Evolutionary conservation across 2,888 invertebrate genomes (phyloP), one percentile per base, ranked within the genome.

Genomic region (Acleris sparsana): DNA sequence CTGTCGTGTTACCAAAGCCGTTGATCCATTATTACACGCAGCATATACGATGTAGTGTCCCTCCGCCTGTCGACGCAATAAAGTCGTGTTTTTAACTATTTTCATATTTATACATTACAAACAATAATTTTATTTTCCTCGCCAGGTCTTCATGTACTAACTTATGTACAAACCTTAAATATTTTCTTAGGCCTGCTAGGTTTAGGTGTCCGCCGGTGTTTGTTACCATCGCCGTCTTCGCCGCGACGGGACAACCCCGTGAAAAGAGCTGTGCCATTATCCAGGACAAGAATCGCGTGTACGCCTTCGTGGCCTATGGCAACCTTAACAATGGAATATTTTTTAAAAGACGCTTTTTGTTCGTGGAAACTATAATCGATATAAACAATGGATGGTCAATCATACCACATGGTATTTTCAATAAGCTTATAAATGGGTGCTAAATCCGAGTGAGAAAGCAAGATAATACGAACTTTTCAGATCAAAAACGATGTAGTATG

Each of bases 11-110:
- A 99, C 96, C 69, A 99, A 94, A 4, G 98, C 99, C 11, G 98
- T 97, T 2, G 98, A 97, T 5, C 98, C 99, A 87, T 98, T 97
- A 87, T 99, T 99, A 81, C 98, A 98, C 0, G 98, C 98, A 0
- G 96, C 97, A 75, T 95, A 95, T 0, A 96, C 94, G 33, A 99
- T 94, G 75, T 95, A 94, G 79, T 97, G 96, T 0, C 97, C 96
- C 77, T 98, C 98, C 39, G 88, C 86, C 93, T 93, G 52, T 39
- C 20, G 4, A 43, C 1, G 9, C 5, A n/a, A 22, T 18, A 1
- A 25, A 22, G 3, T 33, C 4, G 33, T 33, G 1, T 11, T 11
- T 33, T 33, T 33, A 11, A 33, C 11, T 33, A 3, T 33, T 11
- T 11, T 3, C 33, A 0, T 9, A 33, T 11, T 25, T 9, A 9